phyloP scores from a whole-genome alignment of 2,113 vertebrate genomes.

The Suricata suricatta region DNA sequence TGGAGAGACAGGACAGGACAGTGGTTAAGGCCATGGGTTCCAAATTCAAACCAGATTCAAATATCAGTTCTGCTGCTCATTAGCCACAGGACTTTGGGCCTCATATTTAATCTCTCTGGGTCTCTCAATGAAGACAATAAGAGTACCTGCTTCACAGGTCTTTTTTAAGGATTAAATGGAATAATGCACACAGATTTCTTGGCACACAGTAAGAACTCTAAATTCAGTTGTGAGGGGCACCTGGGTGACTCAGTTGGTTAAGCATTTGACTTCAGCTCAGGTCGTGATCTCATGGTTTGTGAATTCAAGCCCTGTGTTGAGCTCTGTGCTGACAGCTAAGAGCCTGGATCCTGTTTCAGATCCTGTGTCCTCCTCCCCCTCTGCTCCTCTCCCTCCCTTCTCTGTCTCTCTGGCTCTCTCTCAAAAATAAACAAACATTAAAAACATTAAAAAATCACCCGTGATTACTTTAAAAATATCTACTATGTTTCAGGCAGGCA shows the following conservation, averaged over 20 bases:
- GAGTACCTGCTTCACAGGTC: background rate
- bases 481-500: accelerated
- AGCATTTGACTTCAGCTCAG: too few relatives aligned
- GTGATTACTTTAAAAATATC: background rate
- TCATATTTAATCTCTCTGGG: background rate
- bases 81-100: background rate
- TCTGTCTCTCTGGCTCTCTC: too few relatives aligned
- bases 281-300: too few relatives aligned
- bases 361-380: too few relatives aligned
- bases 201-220: background rate
- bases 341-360: too few relatives aligned
- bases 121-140: background rate
- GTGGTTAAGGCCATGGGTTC: background rate
- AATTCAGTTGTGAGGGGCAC: too few relatives aligned
- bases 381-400: too few relatives aligned
- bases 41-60: background rate
- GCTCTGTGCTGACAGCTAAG: too few relatives aligned
- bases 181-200: background rate
- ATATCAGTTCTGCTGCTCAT: background rate
- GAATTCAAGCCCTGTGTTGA: accelerated
- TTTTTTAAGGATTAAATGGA: background rate
- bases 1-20: background rate
- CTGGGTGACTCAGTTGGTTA: too few relatives aligned
- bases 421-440: too few relatives aligned
- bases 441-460: background rate